phyloP scores from a whole-genome alignment of 2,797 vertebrate genomes.

The Coregonus suidteri region DNA sequence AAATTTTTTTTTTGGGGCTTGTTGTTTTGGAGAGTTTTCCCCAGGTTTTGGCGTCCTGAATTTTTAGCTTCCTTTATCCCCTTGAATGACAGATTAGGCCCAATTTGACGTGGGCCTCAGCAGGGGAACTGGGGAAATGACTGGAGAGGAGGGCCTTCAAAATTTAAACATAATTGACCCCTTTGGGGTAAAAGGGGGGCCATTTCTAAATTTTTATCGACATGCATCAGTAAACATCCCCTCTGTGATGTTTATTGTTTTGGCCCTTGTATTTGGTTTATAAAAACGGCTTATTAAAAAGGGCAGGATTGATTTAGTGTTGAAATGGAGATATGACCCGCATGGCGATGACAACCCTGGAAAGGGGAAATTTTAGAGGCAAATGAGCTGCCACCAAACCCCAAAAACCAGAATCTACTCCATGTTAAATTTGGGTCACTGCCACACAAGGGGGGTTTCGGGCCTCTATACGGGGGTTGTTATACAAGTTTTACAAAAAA shows the following conservation, averaged over 20 bases:
- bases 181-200: constrained; percentile 41
- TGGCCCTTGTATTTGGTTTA: constrained; percentile 12
- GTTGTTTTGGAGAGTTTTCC: neutral
- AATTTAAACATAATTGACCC: constrained; percentile 18
- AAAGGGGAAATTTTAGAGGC: constrained; percentile 49
- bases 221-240: constrained; percentile 3
- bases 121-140: constrained; percentile 7
- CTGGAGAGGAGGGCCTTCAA: neutral
- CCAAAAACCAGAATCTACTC: constrained; percentile 30
- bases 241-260: constrained; percentile 34
- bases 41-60: constrained; percentile 18
- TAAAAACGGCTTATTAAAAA: constrained; percentile 12
- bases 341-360: constrained; percentile 33
- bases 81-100: constrained; percentile 9
- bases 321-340: constrained; percentile 50
- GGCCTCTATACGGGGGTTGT: too few species aligned
- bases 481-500: too few species aligned
- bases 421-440: constrained; percentile 38
- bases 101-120: constrained; percentile 19
- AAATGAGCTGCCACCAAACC: constrained; percentile 42
- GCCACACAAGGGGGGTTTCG: constrained; percentile 36
- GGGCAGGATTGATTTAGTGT: constrained; percentile 33
- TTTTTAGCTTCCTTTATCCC: neutral
- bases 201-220: constrained; percentile 1
- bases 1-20: too few species aligned